Conservation (phyloP, 2,113 vertebrate species). For the Athene cunicularia region DNA sequence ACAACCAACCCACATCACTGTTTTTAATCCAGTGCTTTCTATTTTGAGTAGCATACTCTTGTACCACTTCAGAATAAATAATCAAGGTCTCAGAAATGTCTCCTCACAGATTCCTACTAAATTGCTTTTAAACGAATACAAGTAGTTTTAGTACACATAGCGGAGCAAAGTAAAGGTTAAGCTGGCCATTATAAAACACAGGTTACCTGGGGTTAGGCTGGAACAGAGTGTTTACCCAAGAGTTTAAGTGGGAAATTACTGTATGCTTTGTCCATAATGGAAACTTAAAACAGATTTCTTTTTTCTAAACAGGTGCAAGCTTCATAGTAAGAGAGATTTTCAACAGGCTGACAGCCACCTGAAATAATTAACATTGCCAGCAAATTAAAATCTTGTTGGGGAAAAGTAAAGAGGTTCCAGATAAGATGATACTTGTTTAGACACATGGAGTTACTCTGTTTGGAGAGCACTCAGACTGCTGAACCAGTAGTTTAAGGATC, state of each 20-base stretch:
- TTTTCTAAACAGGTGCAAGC: neutral
- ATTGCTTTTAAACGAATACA: neutral
- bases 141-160: neutral
- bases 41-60: neutral
- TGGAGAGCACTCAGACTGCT: neutral
- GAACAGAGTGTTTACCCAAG: neutral
- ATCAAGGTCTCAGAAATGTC: neutral
- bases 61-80: conserved; percentile 22
- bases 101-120: neutral
- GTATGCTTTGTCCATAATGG: neutral
- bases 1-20: neutral
- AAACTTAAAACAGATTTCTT: neutral
- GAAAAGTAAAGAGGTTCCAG: neutral
- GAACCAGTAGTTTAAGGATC: neutral
- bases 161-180: conserved; percentile 34
- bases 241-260: conserved; percentile 33
- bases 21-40: neutral
- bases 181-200: neutral
- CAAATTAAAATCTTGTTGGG: neutral
- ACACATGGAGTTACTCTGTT: neutral
- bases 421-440: neutral
- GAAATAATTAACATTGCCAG: neutral
- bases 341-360: neutral
- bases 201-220: neutral
- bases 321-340: neutral